phyloP scores from a whole-genome alignment of 2,113 vertebrate species.

The Scalopus aquaticus region DNA sequence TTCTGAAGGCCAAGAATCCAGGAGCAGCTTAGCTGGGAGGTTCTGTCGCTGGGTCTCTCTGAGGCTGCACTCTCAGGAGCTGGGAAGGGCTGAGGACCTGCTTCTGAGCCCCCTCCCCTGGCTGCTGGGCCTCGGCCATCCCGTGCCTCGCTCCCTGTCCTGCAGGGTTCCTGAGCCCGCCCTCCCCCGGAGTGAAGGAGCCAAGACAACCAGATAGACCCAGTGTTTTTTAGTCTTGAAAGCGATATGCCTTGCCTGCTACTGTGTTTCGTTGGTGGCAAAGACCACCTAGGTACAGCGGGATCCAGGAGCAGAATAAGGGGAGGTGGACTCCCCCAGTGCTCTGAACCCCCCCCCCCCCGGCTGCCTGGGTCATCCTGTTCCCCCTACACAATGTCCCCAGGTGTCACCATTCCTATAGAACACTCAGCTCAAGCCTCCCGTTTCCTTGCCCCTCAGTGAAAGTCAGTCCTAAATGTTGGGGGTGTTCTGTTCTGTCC shows the following conservation, averaged over 20 bases:
- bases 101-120: background rate
- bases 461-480: background rate
- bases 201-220: background rate
- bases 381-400: background rate
- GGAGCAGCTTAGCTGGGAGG: background rate
- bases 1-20: background rate
- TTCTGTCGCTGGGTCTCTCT: background rate
- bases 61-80: background rate
- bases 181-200: background rate
- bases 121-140: background rate
- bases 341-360: too few relatives aligned
- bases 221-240: background rate
- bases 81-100: background rate
- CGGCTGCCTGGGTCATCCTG: background rate
- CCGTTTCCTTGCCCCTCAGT: background rate
- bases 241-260: too few relatives aligned
- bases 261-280: background rate
- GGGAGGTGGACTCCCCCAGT: background rate
- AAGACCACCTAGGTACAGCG: too few relatives aligned
- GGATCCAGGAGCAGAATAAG: background rate
- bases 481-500: background rate
- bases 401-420: background rate
- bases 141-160: fast-evolving
- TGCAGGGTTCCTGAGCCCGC: too few relatives aligned
- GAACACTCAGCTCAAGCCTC: background rate